Evolutionary conservation across 2,113 vertebrate genomes (phyloP), one percentile per base, ranked within the genome.

Genomic region (Antechinus flavipes): DNA sequence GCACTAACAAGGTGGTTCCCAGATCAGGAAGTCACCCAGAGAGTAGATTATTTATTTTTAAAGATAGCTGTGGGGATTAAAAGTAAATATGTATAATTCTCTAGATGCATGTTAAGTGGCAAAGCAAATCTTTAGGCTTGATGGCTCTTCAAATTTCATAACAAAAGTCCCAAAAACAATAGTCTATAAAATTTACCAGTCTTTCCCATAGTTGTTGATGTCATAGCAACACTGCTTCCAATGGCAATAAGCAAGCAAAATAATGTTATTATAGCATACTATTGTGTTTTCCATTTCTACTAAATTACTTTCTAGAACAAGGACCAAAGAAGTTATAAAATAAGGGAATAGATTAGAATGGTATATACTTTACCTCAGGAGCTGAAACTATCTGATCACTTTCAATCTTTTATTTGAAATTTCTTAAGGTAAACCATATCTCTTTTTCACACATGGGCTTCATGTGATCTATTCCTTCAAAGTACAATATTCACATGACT

Each of bases 271-370:
- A 68, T 68, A n/a, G 35, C 14, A n/a, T 16, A 68, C 14, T n/a
- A 35, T 68, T 30, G 26, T 94, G 58, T 58, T 97, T 95, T 95
- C 89, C 93, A 97, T 55, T 93, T 90, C 94, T 90, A 95, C 0
- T 92, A n/a, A 94, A 92, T 89, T 95, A 30, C 91, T 96, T 91
- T 46, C 76, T 92, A 93, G 55, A n/a, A n/a, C 61, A 68, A 68
- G 61, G 9, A 68, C 10, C 61, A 68, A 68, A 68, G 30, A 68
- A 68, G 14, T 68, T 16, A 68, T n/a, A 68, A n/a, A 68, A 68
- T n/a, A n/a, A 19, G 35, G 61, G 12, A 12, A 68, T 5, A 35
- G 35, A 3, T 68, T n/a, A 68, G 14, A 8, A 5, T 68, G 35
- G 30, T n/a, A 68, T 30, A 35, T n/a, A n/a, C 12, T 12, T 58